Conservation (phyloP, 2,113 vertebrate genomes). For the Scytalopus superciliaris region DNA sequence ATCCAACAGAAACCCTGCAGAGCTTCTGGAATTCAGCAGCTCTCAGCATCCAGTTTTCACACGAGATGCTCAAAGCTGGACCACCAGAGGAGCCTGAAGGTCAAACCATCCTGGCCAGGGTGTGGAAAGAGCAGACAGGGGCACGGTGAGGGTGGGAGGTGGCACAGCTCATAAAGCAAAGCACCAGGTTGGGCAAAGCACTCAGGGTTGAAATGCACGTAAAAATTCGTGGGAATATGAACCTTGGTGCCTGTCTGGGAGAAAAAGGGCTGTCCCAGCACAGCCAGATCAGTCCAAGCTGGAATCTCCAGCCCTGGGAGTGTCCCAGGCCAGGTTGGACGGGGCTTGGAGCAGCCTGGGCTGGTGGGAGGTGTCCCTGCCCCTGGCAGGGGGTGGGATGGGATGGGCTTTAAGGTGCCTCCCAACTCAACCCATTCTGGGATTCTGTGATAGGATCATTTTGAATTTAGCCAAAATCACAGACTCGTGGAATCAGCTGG, state of each 20-base stretch:
- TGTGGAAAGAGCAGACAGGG: background rate
- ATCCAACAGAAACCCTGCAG: background rate
- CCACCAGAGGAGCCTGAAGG: background rate
- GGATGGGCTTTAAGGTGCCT: background rate
- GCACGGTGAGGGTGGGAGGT: no score
- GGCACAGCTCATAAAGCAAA: background rate
- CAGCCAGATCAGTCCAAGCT: background rate
- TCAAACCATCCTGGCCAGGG: no score
- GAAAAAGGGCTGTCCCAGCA: background rate
- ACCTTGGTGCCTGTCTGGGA: fast-evolving
- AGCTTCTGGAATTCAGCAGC: background rate
- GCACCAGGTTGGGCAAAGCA: fast-evolving
- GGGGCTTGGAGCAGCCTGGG: background rate
- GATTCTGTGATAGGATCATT: background rate
- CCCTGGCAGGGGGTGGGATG: background rate
- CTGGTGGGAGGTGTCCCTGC: background rate
- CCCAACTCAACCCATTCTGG: background rate
- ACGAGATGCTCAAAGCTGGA: background rate
- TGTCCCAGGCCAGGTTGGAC: background rate
- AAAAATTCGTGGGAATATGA: background rate
- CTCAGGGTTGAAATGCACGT: background rate
- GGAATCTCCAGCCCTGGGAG: background rate
- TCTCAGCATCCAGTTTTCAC: background rate
- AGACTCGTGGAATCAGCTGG: no score
- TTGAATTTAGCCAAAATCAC: background rate